phyloP scores from a whole-genome alignment of 2,113 vertebrate genomes.

The Semnornis frantzii region DNA sequence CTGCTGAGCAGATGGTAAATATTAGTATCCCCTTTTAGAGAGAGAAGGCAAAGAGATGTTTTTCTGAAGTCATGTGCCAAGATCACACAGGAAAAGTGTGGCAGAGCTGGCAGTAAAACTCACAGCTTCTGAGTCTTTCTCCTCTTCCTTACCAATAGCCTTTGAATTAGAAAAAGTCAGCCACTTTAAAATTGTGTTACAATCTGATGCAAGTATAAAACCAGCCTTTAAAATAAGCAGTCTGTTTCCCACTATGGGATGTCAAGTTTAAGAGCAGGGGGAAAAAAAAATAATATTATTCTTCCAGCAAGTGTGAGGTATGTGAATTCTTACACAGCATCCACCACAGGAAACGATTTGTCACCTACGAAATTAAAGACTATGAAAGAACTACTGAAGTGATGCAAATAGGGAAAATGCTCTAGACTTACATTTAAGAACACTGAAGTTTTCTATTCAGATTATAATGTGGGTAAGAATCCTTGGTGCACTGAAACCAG shows the following conservation, averaged over 20 bases:
- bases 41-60: not conserved
- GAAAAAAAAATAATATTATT: not conserved
- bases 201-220: not conserved
- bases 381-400: not conserved
- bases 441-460: not conserved
- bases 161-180: slow-evolving; percentile 54
- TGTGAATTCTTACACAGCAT: not conserved
- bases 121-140: slow-evolving; percentile 55
- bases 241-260: not conserved
- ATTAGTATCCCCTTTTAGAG: slow-evolving; percentile 40
- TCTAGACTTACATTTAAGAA: not conserved
- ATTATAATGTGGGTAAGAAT: not conserved
- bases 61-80: not conserved
- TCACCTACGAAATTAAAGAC: not conserved
- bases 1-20: slow-evolving; percentile 29
- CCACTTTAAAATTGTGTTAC: not conserved
- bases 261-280: not conserved
- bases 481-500: accelerated
- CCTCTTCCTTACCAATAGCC: slow-evolving; percentile 58
- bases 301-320: not conserved
- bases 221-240: not conserved
- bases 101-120: slow-evolving; percentile 50
- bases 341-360: not conserved
- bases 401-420: not conserved
- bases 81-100: slow-evolving; percentile 7